These are phyloP conservation scores for Peribatodes rhomboidaria DNA, from an alignment of 2,888 invertebrate species.

Conservation along the genomic window DNA sequence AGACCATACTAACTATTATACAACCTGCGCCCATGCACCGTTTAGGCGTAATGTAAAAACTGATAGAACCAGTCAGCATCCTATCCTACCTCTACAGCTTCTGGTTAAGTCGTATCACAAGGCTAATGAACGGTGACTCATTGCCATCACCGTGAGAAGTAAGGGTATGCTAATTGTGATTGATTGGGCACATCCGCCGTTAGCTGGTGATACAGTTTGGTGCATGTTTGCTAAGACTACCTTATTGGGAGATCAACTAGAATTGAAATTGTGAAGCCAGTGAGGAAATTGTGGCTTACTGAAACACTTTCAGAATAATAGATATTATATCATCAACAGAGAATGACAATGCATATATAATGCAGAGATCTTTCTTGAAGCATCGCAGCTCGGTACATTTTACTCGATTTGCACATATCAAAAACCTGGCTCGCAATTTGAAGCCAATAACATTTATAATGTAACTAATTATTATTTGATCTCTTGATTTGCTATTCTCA, in stretches of 20 bases:
- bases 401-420: too few relatives aligned
- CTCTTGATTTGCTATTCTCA: too few relatives aligned
- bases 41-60: conserved; percentile 16
- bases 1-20: not conserved
- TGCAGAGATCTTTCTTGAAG: too few relatives aligned
- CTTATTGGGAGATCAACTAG: conserved; percentile 3
- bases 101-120: conserved; percentile 22
- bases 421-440: too few relatives aligned
- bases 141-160: conserved; percentile 52
- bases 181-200: conserved; percentile 67
- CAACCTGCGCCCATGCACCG: conserved; percentile 3
- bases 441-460: too few relatives aligned
- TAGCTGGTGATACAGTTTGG: conserved; percentile 36
- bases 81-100: conserved; percentile 13
- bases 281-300: not conserved
- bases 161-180: conserved; percentile 60
- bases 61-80: conserved; percentile 33
- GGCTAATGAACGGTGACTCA: conserved; percentile 39
- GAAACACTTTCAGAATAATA: too few relatives aligned
- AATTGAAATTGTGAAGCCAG: not conserved
- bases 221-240: conserved; percentile 12
- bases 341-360: too few relatives aligned
- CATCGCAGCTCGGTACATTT: too few relatives aligned
- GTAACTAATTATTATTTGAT: too few relatives aligned
- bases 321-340: too few relatives aligned